These are phyloP conservation scores for Heliocidaris tuberculata DNA, from an alignment of 35 echinoderm and acorn worm genomes.

Conservation along the genomic window DNA sequence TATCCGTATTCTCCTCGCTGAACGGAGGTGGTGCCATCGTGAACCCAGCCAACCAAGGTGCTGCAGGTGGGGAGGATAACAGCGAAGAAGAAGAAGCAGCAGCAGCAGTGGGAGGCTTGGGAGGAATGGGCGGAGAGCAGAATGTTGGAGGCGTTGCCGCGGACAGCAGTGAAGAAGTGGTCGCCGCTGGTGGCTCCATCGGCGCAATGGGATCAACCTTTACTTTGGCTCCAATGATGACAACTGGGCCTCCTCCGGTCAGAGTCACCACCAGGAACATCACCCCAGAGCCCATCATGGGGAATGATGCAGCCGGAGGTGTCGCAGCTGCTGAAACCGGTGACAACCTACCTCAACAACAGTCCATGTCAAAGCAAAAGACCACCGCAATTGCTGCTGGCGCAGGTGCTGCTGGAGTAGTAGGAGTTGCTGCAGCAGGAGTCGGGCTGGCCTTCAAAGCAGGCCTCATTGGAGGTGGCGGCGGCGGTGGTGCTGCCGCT, in stretches of 20 bases:
- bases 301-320: background rate
- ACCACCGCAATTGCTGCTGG: background rate
- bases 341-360: background rate
- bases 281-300: constrained; percentile 8
- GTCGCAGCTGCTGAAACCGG: background rate
- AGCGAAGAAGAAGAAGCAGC: background rate
- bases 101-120: background rate
- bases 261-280: background rate
- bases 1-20: background rate
- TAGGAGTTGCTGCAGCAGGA: background rate
- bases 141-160: background rate
- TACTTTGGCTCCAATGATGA: background rate
- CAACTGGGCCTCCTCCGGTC: background rate
- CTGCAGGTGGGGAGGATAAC: background rate
- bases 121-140: background rate
- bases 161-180: background rate
- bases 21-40: background rate
- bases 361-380: constrained; percentile 12
- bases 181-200: background rate
- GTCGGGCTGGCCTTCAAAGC: background rate
- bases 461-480: background rate
- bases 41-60: background rate
- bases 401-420: constrained; percentile 7
- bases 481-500: background rate
- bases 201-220: background rate